Conservation (phyloP, 1,140 invertebrate species). For the Neuroterus valhalla region DNA sequence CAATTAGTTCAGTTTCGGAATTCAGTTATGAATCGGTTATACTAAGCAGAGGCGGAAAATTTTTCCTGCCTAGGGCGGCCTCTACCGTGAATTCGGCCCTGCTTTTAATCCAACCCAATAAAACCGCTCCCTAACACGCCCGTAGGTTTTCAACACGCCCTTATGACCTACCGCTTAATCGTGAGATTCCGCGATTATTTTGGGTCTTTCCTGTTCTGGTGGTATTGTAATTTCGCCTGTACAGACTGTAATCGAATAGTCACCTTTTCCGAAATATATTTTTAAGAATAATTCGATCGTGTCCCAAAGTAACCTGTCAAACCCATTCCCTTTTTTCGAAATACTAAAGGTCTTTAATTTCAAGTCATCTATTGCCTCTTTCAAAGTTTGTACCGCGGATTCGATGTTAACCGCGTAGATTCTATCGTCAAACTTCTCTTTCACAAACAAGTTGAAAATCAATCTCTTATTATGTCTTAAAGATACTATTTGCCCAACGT, state of each 20-base stretch:
- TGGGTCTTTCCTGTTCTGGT: constrained; percentile 55
- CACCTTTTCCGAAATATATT: constrained; percentile 26
- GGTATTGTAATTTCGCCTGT: constrained; percentile 34
- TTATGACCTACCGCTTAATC: constrained; percentile 60
- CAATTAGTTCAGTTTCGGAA: too few relatives aligned
- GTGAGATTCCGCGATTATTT: constrained; percentile 63
- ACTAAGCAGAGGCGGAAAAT: too few relatives aligned
- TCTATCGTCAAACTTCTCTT: background rate
- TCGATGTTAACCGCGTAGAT: background rate
- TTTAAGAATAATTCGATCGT: constrained; percentile 9
- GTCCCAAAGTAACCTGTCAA: background rate
- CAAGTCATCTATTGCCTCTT: background rate
- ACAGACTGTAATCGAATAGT: constrained; percentile 38
- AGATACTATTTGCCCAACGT: background rate
- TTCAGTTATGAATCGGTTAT: too few relatives aligned
- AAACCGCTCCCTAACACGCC: constrained; percentile 60
- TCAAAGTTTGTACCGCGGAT: background rate
- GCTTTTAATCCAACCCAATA: constrained; percentile 65
- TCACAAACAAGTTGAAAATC: background rate
- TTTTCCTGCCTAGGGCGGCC: too few relatives aligned
- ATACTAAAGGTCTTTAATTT: constrained; percentile 24
- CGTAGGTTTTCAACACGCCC: constrained; percentile 59
- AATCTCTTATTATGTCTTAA: background rate
- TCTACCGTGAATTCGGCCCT: too few relatives aligned
- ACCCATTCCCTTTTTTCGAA: background rate